A percentile compares a stretch with the other conserved stretches of the same genome.
Conservation (phyloP, 2,113 vertebrate species). For the Carettochelys insculpta region DNA sequence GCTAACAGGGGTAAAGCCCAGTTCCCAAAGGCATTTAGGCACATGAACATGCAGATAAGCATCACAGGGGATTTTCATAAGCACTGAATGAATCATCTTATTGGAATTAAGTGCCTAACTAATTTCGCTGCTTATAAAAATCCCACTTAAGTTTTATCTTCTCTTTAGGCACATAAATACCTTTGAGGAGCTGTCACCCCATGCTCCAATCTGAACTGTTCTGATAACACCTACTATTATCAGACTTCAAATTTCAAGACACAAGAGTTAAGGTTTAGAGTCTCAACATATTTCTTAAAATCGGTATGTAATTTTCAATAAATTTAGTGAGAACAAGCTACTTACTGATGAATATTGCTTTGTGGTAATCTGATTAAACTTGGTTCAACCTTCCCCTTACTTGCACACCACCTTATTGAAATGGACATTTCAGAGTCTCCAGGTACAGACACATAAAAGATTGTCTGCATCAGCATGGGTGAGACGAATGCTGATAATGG, state of each 20-base stretch:
- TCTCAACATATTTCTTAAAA: not conserved
- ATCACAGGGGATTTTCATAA: not conserved
- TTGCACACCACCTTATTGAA: constrained; percentile 61
- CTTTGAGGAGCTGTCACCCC: not conserved
- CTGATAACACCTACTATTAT: not conserved
- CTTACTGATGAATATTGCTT: not conserved
- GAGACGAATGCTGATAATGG: constrained; percentile 14
- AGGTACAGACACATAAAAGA: constrained; percentile 42
- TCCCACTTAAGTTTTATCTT: not conserved
- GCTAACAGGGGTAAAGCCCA: too few species aligned
- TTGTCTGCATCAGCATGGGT: not conserved
- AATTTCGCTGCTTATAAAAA: not conserved
- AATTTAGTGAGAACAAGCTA: not conserved
- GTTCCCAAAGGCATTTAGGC: not conserved
- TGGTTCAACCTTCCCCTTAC: not conserved
- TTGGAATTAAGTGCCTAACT: not conserved
- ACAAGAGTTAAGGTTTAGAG: not conserved
- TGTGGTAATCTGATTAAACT: not conserved
- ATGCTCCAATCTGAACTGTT: not conserved
- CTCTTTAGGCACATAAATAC: not conserved
- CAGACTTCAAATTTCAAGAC: not conserved
- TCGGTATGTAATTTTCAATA: not conserved
- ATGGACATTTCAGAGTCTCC: not conserved
- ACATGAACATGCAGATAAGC: not conserved
- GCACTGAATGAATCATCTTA: not conserved